Evolutionary conservation across 2,113 vertebrate species (phyloP).

Genomic region (Vidua chalybeata): DNA sequence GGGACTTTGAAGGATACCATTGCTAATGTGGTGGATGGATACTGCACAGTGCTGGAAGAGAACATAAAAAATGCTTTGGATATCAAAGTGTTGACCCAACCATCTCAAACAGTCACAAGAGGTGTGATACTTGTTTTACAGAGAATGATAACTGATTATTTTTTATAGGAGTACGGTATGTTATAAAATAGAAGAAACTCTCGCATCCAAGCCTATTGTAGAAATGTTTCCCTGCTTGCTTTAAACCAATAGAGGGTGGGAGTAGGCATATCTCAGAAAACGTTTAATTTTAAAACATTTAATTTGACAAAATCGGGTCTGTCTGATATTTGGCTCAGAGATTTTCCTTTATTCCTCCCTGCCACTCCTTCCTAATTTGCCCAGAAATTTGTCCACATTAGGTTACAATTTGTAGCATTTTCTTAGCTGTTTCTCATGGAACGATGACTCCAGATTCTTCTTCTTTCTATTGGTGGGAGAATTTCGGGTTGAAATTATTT

Average conservation of each 20-base stretch:
- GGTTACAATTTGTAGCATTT: neutral
- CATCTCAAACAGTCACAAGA: constrained; percentile 80
- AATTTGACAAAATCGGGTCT: neutral
- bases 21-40: constrained; percentile 84
- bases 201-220: neutral
- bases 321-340: neutral
- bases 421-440: neutral
- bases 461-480: neutral
- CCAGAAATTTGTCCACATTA: neutral
- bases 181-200: neutral
- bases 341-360: neutral
- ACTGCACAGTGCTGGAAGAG: constrained; percentile 84
- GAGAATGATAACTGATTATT: neutral
- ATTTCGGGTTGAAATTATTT: neutral
- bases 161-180: neutral
- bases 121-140: constrained; percentile 71
- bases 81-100: constrained; percentile 90
- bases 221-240: neutral
- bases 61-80: constrained; percentile 87
- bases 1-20: constrained; percentile 89
- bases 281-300: neutral
- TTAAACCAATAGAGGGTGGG: neutral
- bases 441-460: neutral
- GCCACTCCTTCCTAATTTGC: neutral
- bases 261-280: neutral